A percentile compares a stretch with the other conserved stretches of the same genome.
These are phyloP conservation scores for Mercenaria mercenaria DNA, from an alignment of 1,140 invertebrate genomes.

Conservation along the genomic window DNA sequence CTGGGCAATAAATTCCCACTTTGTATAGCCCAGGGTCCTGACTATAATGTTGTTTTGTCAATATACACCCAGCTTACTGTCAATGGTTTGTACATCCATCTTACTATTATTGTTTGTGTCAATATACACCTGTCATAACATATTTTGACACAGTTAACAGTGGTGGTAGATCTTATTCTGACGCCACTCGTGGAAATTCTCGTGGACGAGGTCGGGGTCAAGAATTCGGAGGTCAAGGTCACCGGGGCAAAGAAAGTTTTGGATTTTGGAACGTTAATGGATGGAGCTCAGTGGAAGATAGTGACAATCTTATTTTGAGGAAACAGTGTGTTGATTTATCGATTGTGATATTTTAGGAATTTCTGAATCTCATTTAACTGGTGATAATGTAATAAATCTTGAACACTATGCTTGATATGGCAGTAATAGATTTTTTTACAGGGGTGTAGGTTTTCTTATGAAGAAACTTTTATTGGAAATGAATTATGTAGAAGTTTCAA, in stretches of 20 bases:
- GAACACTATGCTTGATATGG: conserved; percentile 43
- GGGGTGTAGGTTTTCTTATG: conserved; percentile 57
- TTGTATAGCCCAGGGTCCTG: too few relatives aligned
- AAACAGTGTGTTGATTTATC: conserved; percentile 13
- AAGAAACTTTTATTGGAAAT: conserved; percentile 19
- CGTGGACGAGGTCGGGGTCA: background rate
- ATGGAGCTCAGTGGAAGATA: background rate
- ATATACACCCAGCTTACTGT: too few relatives aligned
- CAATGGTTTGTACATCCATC: too few relatives aligned
- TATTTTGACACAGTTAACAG: too few relatives aligned
- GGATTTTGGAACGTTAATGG: conserved; percentile 30
- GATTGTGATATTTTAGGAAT: conserved; percentile 65
- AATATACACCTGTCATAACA: too few relatives aligned
- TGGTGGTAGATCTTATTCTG: too few relatives aligned
- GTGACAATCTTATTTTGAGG: conserved; percentile 42
- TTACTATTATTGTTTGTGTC: too few relatives aligned
- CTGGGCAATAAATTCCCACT: too few relatives aligned
- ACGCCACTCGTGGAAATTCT: too few relatives aligned
- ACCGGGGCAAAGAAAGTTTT: background rate
- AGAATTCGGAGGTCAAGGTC: background rate
- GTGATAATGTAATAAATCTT: conserved; percentile 24
- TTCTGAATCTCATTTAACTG: conserved; percentile 56
- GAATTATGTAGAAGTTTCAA: conserved; percentile 27
- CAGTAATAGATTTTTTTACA: conserved; percentile 40
- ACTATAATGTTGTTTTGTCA: too few relatives aligned